Base-by-base conservation (phyloP, 2,888 invertebrate species). In the Polia nebulosa region DNA sequence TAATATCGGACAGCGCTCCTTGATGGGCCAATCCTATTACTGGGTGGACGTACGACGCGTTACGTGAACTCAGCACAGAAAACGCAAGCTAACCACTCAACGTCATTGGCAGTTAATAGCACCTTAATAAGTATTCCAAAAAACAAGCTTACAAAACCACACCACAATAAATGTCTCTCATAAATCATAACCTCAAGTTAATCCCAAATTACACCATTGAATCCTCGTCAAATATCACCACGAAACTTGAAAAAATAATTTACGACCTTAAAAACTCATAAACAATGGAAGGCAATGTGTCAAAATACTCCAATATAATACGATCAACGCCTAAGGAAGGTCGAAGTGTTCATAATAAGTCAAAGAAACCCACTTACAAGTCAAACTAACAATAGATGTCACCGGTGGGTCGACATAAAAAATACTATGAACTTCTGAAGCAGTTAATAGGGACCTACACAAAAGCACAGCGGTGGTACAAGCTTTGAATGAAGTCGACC, bases 341-440 rank as follows among this genome's bases (percentile, higher is more conserved):
- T 81, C 82, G 82, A 85, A 85, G 82, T 83, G 85, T 87, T 87
- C 84, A 90, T 88, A 90, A 89, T 89, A 87, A 85, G 66, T 82
- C 82, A 87, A 87, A 88, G 85, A 84, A 87, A 88, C 88, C 87
- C 88, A 91, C 89, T 90, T 86, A 85, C 84, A 84, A 89, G 80
- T 83, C 80, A 82, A 76, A 69, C 57, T 66, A 83, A 92, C 91
- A 93, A 93, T 88, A 87, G 90, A 85, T 90, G 90, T 92, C 91
- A 81, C 87, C 87, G 85, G 76, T 77, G 82, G 87, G 85, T 86
- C 82, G 82, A 66, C 82, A 88, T 85, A 92, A 92, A 93, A 93
- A 93, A 93, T 74, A 86, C 91, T 93, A 95, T 95, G 93, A 94
- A 95, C 95, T 95, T 93, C 95, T 94, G 95, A 90, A 92, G 91